Conservation (phyloP, 2,113 vertebrate genomes). For the Mungos mungo region DNA sequence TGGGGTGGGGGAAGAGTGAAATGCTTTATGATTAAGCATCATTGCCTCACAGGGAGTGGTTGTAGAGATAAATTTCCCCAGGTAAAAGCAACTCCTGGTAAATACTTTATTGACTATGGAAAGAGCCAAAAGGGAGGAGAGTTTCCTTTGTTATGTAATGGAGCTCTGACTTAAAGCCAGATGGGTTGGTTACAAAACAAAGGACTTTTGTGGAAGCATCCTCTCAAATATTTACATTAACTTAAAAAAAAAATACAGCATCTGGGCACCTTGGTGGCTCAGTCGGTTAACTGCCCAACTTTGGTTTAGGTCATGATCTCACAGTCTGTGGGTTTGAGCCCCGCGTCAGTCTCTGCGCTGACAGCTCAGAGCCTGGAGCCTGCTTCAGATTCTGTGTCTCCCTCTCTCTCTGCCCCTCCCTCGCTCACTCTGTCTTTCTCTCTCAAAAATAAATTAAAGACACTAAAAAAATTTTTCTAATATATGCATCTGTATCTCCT, state of each 20-base stretch:
- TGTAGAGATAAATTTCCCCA: not conserved
- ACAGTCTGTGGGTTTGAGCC: too few species aligned
- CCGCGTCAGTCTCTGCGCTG: too few species aligned
- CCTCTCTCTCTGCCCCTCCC: too few species aligned
- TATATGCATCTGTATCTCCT: not conserved
- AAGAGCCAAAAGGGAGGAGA: constrained; percentile 68
- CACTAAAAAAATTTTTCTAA: too few species aligned
- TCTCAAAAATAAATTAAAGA: too few species aligned
- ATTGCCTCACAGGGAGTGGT: not conserved
- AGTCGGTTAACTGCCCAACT: too few species aligned
- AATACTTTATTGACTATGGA: constrained; percentile 64
- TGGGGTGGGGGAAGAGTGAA: not conserved
- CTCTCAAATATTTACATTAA: constrained; percentile 65
- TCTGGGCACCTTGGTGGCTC: too few species aligned
- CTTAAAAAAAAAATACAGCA: not conserved
- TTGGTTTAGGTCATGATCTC: too few species aligned
- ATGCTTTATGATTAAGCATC: not conserved
- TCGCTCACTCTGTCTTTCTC: too few species aligned
- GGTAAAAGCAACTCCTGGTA: constrained; percentile 53
- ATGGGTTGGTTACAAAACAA: constrained; percentile 52
- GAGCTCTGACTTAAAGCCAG: constrained; percentile 61
- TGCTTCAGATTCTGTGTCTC: too few species aligned
- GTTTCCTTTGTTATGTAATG: constrained; percentile 66
- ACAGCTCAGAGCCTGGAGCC: too few species aligned
- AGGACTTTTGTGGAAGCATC: constrained; percentile 13